Conservation (phyloP, 2,888 invertebrate genomes). For the Resseliella maxima region DNA sequence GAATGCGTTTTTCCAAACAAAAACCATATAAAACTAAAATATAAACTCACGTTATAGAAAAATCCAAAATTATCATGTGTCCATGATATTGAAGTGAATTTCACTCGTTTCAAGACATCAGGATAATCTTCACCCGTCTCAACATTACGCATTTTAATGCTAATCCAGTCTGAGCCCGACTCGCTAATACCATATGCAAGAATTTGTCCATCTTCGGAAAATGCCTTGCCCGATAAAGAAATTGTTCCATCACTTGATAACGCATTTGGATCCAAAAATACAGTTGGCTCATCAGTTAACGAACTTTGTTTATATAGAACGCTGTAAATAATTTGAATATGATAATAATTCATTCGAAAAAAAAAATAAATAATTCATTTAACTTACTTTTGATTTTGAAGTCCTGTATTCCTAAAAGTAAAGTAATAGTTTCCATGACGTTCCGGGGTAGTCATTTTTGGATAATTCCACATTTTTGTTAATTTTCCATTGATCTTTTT, state of each 20-base stretch:
- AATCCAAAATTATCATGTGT: slow-evolving; percentile 94
- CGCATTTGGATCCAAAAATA: slow-evolving; percentile 95
- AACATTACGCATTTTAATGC: slow-evolving; percentile 84
- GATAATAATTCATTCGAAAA: neutral
- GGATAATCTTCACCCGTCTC: slow-evolving; percentile 82
- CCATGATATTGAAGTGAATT: slow-evolving; percentile 93
- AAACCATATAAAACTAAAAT: neutral
- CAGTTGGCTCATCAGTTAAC: slow-evolving; percentile 78
- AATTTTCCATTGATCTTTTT: slow-evolving; percentile 80
- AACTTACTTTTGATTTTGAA: slow-evolving; percentile 93
- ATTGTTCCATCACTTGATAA: slow-evolving; percentile 92
- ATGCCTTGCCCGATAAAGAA: slow-evolving; percentile 79
- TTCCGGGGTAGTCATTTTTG: slow-evolving; percentile 90
- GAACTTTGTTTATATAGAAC: slow-evolving; percentile 67
- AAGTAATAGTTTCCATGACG: slow-evolving; percentile 84
- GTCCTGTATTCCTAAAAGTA: slow-evolving; percentile 91
- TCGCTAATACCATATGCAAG: slow-evolving; percentile 92
- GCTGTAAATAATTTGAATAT: neutral
- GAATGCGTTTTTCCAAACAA: neutral
- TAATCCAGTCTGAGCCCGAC: slow-evolving; percentile 97
- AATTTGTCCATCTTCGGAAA: slow-evolving; percentile 89
- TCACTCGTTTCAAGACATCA: slow-evolving; percentile 90
- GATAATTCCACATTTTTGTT: slow-evolving; percentile 94
- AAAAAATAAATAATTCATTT: slow-evolving; percentile 57
- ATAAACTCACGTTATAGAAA: slow-evolving; percentile 83